phyloP scores from a whole-genome alignment of 2,113 vertebrate genomes.

The Silurus asotus region DNA sequence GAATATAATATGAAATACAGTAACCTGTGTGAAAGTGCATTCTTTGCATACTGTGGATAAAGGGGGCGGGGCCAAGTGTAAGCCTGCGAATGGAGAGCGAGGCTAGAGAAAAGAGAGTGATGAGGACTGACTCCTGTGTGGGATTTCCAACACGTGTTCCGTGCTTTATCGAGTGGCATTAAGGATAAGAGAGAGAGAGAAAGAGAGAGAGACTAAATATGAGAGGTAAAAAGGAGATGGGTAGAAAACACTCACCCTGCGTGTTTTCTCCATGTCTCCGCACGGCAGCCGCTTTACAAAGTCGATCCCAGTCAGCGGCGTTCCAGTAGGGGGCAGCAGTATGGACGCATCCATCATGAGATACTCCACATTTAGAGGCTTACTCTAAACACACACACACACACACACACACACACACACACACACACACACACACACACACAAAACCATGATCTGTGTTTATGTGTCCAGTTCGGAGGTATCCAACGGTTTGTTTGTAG shows the following conservation, averaged over 20 bases:
- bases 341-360: conserved; percentile 99
- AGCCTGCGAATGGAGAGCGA: no score
- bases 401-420: background rate
- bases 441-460: background rate
- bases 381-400: conserved; percentile 75
- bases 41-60: background rate
- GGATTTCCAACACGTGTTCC: no score
- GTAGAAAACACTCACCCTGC: conserved; percentile 80
- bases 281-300: conserved; percentile 96
- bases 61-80: no score
- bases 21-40: background rate
- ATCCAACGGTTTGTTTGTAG: background rate
- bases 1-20: background rate
- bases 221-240: no score
- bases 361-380: conserved; percentile 96
- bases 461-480: background rate
- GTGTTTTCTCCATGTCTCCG: conserved; percentile 93
- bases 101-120: no score
- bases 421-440: conserved; percentile 1
- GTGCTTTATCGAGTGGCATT: no score
- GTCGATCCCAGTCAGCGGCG: conserved; percentile 94
- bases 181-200: no score
- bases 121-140: no score
- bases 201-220: no score
- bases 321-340: conserved; percentile 92